Evolutionary conservation across 35 echinoderm and acorn worm species (phyloP).

Genomic region (Lytechinus variegatus): DNA sequence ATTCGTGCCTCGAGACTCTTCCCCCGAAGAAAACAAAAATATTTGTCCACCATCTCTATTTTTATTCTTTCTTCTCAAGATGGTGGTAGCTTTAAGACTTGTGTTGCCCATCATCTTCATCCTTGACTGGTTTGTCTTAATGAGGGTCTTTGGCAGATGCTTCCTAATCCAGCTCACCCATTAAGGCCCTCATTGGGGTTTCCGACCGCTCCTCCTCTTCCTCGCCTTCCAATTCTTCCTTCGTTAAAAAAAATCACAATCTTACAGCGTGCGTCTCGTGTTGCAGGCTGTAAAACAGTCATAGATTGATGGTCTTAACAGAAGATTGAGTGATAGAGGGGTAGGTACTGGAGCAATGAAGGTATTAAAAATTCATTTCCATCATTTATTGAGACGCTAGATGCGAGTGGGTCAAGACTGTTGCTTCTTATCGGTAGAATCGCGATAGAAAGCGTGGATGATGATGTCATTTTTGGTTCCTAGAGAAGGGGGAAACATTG

Average conservation of each 20-base stretch:
- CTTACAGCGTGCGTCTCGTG: neutral
- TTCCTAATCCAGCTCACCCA: neutral
- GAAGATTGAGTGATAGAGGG: neutral
- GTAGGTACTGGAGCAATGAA: neutral
- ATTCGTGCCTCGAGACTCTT: too few species aligned
- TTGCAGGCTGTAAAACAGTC: neutral
- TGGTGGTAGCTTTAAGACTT: slow-evolving; percentile 31
- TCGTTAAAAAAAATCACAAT: slow-evolving; percentile 13
- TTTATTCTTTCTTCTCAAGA: neutral
- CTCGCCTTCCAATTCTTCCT: neutral
- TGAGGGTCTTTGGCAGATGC: slow-evolving; percentile 39
- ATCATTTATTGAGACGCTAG: neutral
- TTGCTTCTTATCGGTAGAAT: neutral
- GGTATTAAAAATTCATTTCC: neutral
- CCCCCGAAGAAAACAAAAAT: neutral
- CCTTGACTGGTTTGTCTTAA: slow-evolving; percentile 31
- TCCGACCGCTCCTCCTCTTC: neutral
- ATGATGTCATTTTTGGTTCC: neutral
- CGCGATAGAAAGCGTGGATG: neutral
- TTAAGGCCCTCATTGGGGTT: neutral
- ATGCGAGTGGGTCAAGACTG: neutral
- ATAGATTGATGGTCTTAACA: slow-evolving; percentile 33
- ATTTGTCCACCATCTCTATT: neutral
- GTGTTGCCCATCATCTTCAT: neutral
- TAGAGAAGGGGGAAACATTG: neutral